phyloP scores from a whole-genome alignment of 2,113 vertebrate genomes.

The Microtus ochrogaster region DNA sequence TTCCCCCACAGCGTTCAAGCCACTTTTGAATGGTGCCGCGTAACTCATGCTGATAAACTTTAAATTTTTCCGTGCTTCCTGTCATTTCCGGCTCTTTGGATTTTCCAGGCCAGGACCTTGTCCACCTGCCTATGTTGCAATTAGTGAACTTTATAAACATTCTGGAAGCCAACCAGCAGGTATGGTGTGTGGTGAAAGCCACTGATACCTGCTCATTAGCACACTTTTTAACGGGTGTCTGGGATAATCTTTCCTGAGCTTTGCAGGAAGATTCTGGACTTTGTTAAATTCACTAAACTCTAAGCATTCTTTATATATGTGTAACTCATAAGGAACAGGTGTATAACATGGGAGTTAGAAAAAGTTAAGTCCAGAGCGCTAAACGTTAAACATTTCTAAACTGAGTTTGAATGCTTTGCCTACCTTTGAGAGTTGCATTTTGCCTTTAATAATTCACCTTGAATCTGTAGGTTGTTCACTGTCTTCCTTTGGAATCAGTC shows the following conservation, averaged over 20 bases:
- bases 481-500: constrained; percentile 9
- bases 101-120: background rate
- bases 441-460: background rate
- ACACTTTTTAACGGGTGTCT: background rate
- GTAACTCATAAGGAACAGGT: background rate
- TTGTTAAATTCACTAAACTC: background rate
- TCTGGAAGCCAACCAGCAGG: background rate
- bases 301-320: background rate
- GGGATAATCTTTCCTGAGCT: background rate
- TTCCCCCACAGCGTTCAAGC: background rate
- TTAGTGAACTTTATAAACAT: background rate
- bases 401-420: background rate
- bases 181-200: background rate
- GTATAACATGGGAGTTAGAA: background rate
- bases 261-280: background rate
- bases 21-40: background rate
- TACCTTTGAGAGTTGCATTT: background rate
- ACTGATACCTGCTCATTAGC: too few relatives aligned
- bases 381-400: background rate
- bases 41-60: background rate
- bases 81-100: background rate
- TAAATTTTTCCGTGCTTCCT: background rate
- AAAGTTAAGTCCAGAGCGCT: background rate
- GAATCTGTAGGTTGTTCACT: background rate
- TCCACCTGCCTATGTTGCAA: background rate